phyloP scores from a whole-genome alignment of 2,888 invertebrate species.

The Pammene aurita region DNA sequence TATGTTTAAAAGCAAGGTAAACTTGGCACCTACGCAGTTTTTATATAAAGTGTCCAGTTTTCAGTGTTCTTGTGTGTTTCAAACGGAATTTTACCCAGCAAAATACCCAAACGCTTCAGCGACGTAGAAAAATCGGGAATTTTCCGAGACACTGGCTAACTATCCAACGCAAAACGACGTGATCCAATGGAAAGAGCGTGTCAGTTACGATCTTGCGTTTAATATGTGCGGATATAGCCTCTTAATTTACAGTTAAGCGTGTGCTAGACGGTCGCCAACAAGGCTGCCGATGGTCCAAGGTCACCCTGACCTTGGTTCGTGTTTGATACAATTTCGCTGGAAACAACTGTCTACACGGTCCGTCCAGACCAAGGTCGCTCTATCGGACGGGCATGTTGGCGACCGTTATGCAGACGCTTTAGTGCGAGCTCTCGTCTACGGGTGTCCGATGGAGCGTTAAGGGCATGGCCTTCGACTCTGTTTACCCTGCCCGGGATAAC shows the following conservation, averaged over 20 bases:
- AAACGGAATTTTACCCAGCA: neutral
- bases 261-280: too few relatives aligned
- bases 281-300: too few relatives aligned
- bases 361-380: too few relatives aligned
- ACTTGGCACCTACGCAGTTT: too few relatives aligned
- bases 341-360: too few relatives aligned
- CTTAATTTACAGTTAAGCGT: conserved; percentile 44
- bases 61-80: neutral
- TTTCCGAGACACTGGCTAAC: conserved; percentile 12
- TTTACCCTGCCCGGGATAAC: conserved; percentile 27
- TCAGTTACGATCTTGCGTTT: conserved; percentile 1
- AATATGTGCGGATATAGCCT: conserved; percentile 21
- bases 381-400: too few relatives aligned
- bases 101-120: conserved; percentile 6
- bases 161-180: neutral
- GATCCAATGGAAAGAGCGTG: neutral
- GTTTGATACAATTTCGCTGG: too few relatives aligned
- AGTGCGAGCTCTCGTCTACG: conserved; percentile 35
- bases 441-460: conserved; percentile 45
- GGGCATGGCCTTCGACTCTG: conserved; percentile 39
- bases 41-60: too few relatives aligned
- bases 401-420: too few relatives aligned
- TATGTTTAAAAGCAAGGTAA: too few relatives aligned
- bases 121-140: conserved; percentile 15
- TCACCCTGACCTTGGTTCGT: too few relatives aligned